A percentile compares a stretch with the other conserved stretches of the same genome.
Evolutionary conservation across 2,888 invertebrate species (phyloP).

Genomic region (Portevinia maculata): DNA sequence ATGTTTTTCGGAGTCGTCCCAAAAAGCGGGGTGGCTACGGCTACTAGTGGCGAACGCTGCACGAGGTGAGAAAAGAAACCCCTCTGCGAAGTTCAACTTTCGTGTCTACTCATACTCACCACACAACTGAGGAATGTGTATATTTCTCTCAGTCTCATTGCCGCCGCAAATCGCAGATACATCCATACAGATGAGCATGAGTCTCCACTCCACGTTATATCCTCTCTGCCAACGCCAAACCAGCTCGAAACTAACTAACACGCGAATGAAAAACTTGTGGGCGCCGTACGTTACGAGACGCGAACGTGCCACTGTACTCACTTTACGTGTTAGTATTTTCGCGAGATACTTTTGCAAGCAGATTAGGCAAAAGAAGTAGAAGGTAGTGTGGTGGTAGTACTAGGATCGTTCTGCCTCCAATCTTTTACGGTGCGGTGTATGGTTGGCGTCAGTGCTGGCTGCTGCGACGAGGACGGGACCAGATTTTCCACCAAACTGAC

Average conservation of each 20-base stretch:
- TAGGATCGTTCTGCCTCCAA: constrained; percentile 34
- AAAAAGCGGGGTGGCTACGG: constrained; percentile 36
- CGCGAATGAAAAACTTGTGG: constrained; percentile 68
- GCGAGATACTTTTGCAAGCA: constrained; percentile 67
- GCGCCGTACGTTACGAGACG: constrained; percentile 72
- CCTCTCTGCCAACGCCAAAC: constrained; percentile 9
- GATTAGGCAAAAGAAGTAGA: constrained; percentile 45
- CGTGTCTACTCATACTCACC: constrained; percentile 48
- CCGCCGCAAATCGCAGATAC: not conserved
- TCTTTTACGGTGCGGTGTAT: not conserved
- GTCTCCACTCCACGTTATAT: not conserved
- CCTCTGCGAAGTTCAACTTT: constrained; percentile 1
- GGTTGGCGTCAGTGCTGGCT: constrained; percentile 40
- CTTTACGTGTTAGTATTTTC: constrained; percentile 73
- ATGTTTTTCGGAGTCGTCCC: constrained; percentile 47
- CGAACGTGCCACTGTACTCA: constrained; percentile 73
- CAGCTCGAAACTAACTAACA: constrained; percentile 37
- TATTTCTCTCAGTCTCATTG: constrained; percentile 23
- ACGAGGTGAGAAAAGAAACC: constrained; percentile 32
- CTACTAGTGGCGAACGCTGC: not conserved
- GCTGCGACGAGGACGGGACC: constrained; percentile 68
- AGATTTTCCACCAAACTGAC: constrained; percentile 73
- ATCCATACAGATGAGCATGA: constrained; percentile 23
- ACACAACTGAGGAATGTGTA: constrained; percentile 28
- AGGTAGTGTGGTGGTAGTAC: constrained; percentile 26